phyloP scores from a whole-genome alignment of 92 coral and sea anemone species.

The Porites lobata region DNA sequence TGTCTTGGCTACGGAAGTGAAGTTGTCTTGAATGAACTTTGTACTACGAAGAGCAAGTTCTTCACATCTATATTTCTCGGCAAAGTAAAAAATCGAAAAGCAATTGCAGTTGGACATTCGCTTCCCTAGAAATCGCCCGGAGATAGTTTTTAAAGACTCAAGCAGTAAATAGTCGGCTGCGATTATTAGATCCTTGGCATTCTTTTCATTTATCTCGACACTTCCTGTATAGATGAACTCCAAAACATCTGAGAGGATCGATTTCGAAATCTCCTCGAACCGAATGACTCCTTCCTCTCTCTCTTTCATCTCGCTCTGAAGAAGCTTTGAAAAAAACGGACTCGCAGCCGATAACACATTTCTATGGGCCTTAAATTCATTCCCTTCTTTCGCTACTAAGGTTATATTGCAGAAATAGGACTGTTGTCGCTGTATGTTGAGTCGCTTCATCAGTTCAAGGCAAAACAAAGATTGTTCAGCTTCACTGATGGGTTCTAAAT shows the following conservation, averaged over 20 bases:
- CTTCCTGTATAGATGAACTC: constrained; percentile 20
- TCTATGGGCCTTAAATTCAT: constrained; percentile 26
- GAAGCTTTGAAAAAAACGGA: not conserved
- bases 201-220: constrained; percentile 4
- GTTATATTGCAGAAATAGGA: constrained; percentile 15
- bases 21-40: constrained; percentile 24
- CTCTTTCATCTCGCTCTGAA: constrained; percentile 8
- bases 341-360: not conserved
- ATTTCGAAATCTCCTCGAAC: not conserved
- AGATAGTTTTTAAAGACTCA: not conserved
- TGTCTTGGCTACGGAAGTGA: not conserved
- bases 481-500: not conserved
- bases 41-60: not conserved
- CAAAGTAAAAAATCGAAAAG: not conserved
- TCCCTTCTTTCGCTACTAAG: constrained; percentile 10
- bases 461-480: not conserved
- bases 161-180: constrained; percentile 1
- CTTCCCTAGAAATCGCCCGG: not conserved
- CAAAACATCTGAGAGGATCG: constrained; percentile 20
- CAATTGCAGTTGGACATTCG: not conserved
- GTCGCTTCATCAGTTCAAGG: constrained; percentile 11
- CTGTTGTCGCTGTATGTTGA: constrained; percentile 24
- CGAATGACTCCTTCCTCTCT: not conserved
- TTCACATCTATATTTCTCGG: not conserved
- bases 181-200: not conserved